Conservation (phyloP, 1,140 invertebrate genomes). For the Megalopta genalis region DNA sequence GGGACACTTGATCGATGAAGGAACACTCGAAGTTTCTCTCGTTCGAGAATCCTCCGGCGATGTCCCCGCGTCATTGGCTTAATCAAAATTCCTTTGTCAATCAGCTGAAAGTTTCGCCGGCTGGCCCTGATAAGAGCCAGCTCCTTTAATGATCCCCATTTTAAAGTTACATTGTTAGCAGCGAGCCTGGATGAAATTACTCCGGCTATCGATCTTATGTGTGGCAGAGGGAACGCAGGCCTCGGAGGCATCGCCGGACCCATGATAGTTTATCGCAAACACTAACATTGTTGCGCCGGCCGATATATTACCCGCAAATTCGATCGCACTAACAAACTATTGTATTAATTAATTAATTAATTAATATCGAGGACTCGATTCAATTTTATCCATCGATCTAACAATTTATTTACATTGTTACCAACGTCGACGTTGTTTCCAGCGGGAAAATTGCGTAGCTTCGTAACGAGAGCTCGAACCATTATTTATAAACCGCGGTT, state of each 20-base stretch:
- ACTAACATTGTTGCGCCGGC: background rate
- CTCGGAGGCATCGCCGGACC: slow-evolving; percentile 18
- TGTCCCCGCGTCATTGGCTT: slow-evolving; percentile 13
- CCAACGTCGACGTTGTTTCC: too few species aligned
- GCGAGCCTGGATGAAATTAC: slow-evolving; percentile 20
- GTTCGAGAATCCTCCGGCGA: background rate
- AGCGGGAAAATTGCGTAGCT: too few species aligned
- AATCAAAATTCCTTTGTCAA: slow-evolving; percentile 34
- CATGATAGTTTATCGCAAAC: slow-evolving; percentile 17
- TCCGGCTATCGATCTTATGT: slow-evolving; percentile 39
- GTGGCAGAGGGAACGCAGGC: slow-evolving; percentile 11
- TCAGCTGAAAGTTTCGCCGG: slow-evolving; percentile 4
- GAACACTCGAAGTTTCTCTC: background rate
- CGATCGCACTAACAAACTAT: background rate
- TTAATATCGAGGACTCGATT: background rate
- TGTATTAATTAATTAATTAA: background rate
- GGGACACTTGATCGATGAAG: background rate
- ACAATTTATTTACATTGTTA: too few species aligned
- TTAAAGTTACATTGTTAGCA: slow-evolving; percentile 56
- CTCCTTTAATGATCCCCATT: slow-evolving; percentile 48
- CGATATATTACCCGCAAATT: background rate
- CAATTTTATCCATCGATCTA: background rate
- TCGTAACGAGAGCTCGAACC: too few species aligned
- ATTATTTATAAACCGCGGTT: too few species aligned
- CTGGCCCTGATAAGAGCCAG: slow-evolving; percentile 22